Percentiles rank a stretch among this genome's conserved stretches.
phyloP scores from a whole-genome alignment of 2,888 invertebrate species.

The Phoenoteleia sp. region DNA sequence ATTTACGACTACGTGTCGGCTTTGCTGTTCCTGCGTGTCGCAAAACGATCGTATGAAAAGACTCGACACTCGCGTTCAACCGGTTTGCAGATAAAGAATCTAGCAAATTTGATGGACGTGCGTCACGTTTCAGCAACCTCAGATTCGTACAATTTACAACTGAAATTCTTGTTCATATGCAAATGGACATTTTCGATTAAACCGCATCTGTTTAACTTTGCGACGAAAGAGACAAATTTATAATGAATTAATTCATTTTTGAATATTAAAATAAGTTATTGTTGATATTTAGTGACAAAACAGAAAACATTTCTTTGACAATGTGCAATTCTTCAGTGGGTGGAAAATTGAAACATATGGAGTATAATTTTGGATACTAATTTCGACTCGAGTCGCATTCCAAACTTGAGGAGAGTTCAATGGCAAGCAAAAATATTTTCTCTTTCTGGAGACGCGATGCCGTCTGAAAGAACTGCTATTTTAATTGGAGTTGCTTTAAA shows the following conservation, averaged over 20 bases:
- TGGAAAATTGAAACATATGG: constrained; percentile 38
- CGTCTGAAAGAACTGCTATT: constrained; percentile 78
- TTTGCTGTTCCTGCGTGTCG: constrained; percentile 69
- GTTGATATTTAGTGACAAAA: too few species aligned
- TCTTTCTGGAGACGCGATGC: constrained; percentile 50
- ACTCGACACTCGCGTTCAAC: constrained; percentile 21
- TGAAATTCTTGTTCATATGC: too few species aligned
- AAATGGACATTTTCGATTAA: too few species aligned
- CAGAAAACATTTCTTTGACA: too few species aligned
- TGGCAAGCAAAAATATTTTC: constrained; percentile 76
- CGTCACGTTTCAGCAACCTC: constrained; percentile 9
- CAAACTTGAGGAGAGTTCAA: constrained; percentile 68
- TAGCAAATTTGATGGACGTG: constrained; percentile 29
- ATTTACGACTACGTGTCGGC: constrained; percentile 77
- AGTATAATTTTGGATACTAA: constrained; percentile 39
- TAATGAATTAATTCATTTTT: too few species aligned
- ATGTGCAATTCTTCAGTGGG: too few species aligned
- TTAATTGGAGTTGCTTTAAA: constrained; percentile 79
- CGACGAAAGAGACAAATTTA: too few species aligned
- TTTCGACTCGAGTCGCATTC: constrained; percentile 35
- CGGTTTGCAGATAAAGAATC: constrained; percentile 40
- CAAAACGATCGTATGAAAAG: constrained; percentile 53
- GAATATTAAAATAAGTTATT: too few species aligned
- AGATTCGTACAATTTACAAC: too few species aligned
- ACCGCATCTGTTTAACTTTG: too few species aligned